phyloP scores from a whole-genome alignment of 2,113 vertebrate species.

The Calidris pygmaea region DNA sequence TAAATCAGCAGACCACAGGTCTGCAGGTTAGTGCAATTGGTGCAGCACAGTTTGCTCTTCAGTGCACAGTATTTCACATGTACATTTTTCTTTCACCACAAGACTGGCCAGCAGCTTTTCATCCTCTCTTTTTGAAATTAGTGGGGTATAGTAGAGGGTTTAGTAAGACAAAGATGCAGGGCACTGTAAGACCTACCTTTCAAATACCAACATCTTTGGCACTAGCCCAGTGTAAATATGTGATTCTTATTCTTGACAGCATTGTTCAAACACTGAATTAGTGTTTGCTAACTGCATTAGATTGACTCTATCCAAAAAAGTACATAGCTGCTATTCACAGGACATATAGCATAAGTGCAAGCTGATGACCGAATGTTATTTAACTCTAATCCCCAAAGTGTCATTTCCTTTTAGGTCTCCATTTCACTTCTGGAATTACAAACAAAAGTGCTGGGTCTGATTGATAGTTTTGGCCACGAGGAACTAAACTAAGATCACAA shows the following conservation, averaged over 20 bases:
- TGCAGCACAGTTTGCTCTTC: neutral
- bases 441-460: neutral
- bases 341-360: neutral
- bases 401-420: neutral
- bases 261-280: neutral
- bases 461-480: neutral
- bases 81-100: neutral
- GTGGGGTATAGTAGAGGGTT: neutral
- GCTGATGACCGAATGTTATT: neutral
- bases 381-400: neutral
- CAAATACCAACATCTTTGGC: neutral
- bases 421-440: neutral
- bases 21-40: neutral
- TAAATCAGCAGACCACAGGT: neutral
- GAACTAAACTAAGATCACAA: neutral
- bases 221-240: neutral
- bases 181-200: neutral
- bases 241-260: neutral
- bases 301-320: neutral
- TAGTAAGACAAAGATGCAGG: neutral
- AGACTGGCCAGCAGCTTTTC: neutral
- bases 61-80: neutral
- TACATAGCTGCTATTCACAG: neutral
- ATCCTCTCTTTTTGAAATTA: neutral
- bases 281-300: neutral